A percentile compares a stretch with the other conserved stretches of the same genome.
These are phyloP conservation scores for Miichthys miiuy DNA, from an alignment of 2,797 vertebrate species.

Conservation along the genomic window DNA sequence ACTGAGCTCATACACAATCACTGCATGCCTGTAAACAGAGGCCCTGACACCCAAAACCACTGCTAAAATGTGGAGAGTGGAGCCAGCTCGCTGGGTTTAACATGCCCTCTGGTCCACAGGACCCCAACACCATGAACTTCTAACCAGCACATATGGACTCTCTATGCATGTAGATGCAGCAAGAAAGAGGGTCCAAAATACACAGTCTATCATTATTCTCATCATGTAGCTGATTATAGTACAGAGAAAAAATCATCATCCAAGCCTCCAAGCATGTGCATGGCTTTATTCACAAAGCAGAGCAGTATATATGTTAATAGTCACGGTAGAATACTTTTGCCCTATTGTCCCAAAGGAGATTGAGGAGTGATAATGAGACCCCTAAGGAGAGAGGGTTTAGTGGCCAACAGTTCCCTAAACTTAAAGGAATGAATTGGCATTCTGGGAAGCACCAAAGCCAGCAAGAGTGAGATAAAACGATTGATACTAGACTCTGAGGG, in stretches of 20 bases:
- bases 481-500: no score
- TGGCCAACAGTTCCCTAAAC: no score
- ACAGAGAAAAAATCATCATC: background rate
- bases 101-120: slow-evolving; percentile 21
- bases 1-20: slow-evolving; percentile 7
- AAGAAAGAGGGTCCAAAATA: slow-evolving; percentile 27
- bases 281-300: background rate
- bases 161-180: slow-evolving; percentile 18
- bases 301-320: background rate
- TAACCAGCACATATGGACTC: slow-evolving; percentile 42
- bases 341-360: no score
- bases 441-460: no score
- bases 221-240: slow-evolving; percentile 10
- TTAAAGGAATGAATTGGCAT: no score
- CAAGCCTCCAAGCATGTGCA: background rate
- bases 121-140: slow-evolving; percentile 24
- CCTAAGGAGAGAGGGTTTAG: no score
- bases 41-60: slow-evolving; percentile 8
- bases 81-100: slow-evolving; percentile 11
- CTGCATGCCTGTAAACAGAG: background rate
- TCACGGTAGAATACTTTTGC: background rate
- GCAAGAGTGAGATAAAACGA: no score
- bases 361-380: no score
- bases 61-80: slow-evolving; percentile 10
- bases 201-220: slow-evolving; percentile 26